A percentile compares a stretch with the other conserved stretches of the same genome.
phyloP scores from a whole-genome alignment of 2,113 vertebrate genomes.

The Prunella himalayana region DNA sequence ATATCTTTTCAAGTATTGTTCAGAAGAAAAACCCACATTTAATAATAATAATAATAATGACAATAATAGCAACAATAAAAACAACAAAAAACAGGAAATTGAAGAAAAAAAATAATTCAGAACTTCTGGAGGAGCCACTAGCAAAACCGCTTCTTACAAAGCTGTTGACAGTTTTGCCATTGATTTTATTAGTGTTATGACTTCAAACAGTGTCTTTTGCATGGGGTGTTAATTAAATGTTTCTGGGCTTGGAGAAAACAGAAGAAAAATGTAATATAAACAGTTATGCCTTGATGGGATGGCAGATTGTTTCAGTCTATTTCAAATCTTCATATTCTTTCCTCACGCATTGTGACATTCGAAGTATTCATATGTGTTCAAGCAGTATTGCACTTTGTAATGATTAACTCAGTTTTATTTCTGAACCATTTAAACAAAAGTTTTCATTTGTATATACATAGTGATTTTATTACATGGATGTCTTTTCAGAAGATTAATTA shows the following conservation, averaged over 20 bases:
- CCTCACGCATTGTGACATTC: background rate
- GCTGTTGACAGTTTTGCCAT: background rate
- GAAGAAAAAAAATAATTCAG: background rate
- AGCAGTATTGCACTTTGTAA: background rate
- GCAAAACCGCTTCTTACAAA: background rate
- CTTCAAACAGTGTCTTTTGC: background rate
- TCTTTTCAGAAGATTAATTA: background rate
- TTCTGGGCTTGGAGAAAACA: background rate
- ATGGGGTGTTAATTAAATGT: background rate
- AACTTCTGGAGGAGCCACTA: background rate
- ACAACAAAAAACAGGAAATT: background rate
- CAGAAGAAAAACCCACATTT: background rate
- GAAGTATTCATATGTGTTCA: background rate
- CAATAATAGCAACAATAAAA: rapidly evolving
- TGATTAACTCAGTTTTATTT: background rate
- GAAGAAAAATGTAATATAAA: background rate
- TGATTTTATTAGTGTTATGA: background rate
- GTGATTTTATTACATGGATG: background rate
- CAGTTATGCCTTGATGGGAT: background rate
- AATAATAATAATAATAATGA: background rate
- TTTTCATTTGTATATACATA: background rate
- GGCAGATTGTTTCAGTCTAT: background rate
- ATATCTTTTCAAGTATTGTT: background rate
- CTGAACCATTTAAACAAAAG: background rate
- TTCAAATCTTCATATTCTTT: background rate